Evolutionary conservation across 2,797 vertebrate genomes (phyloP), one percentile per base, ranked within the genome.

Genomic region (Spinibarbus caldwelli): DNA sequence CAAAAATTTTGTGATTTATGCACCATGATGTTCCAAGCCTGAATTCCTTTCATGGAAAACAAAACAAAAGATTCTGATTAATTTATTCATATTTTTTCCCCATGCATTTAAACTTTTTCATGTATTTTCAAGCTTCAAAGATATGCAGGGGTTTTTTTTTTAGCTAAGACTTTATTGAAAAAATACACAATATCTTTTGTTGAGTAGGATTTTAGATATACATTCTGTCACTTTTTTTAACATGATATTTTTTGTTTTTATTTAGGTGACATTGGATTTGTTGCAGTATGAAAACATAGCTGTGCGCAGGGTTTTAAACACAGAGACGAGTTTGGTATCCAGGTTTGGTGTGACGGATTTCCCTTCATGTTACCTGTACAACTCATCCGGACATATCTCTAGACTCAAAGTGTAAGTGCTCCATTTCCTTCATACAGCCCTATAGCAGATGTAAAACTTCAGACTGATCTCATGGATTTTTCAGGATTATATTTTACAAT

Each of bases 241-340:
- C 14, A 26, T 47, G 41, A 29, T n/a, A 3, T 17, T 17, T 6
- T 2, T 43, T 34, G 0, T 21, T 43, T 66, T 10, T 41, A 3
- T 79, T 23, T 90, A 99, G 98, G 96, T 99, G 29, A 95, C 91
- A 0, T 91, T 99, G 92, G 98, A 99, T 93, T 91, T 99, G 93
- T 91, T 97, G 23, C 97, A 98, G 93, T 96, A 93, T 4, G 95
- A 95, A 71, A 97, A 97, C 14, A 83, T 99, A 5, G 90, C 93
- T 0, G 97, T 99, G 64, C 95, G 96, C 73, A 95, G 97, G 87
- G 96, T 97, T 76, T 92, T 97, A 91, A 92, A 67, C 86, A 94
- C 92, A 0, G 96, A 98, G 87, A 72, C 88, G 0, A 90, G 89
- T 21, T 94, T 98, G 0, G 95, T 97, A 76, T 88, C 89, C 85